Base-by-base conservation (phyloP, 2,888 invertebrate species). In the Herminia tarsipennalis region DNA sequence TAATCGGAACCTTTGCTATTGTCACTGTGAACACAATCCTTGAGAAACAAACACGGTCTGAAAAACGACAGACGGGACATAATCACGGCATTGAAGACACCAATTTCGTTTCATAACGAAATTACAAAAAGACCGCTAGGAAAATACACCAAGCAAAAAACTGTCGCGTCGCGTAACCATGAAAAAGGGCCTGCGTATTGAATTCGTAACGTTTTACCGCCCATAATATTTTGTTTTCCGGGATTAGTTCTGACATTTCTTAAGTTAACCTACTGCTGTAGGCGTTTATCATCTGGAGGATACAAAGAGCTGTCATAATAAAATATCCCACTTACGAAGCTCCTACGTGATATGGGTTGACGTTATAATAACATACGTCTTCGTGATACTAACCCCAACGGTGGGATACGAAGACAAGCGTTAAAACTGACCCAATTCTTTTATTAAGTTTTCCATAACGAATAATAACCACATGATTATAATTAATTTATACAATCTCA, bases 271-370 rank as follows among this genome's bases (percentile, higher is more conserved):
- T 54, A 46, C 43, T 53, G 37, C 36, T 28, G 43, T 5, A 29
- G 36, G 47, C 54, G 56, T 63, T 56, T 58, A 65, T 65, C 56
- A 62, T 62, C 28, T 35, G 45, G 27, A 37, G 50, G 52, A 63
- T 53, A 66, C 60, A 66, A 60, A 63, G 53, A 40, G 57, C 56
- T 71, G 66, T 73, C 74, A 70, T 69, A 72, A 74, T 73, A 76
- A 74, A 74, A 67, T 66, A 69, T 66, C 66, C 62, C 55, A 65
- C 60, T 69, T 62, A 55, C 61, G 35, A 40, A 56, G 54, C 53
- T 30, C 39, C 52, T 53, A 49, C 51, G 59, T 76, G 78, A 80
- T 65, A 56, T 68, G 78, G 80, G 78, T 78, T 66, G 76, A 77
- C 77, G 65, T 76, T 66, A 63, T 66, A 63, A 69, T 71, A 69